phyloP scores from a whole-genome alignment of 1,140 invertebrate genomes.

The Ephestia elutella region DNA sequence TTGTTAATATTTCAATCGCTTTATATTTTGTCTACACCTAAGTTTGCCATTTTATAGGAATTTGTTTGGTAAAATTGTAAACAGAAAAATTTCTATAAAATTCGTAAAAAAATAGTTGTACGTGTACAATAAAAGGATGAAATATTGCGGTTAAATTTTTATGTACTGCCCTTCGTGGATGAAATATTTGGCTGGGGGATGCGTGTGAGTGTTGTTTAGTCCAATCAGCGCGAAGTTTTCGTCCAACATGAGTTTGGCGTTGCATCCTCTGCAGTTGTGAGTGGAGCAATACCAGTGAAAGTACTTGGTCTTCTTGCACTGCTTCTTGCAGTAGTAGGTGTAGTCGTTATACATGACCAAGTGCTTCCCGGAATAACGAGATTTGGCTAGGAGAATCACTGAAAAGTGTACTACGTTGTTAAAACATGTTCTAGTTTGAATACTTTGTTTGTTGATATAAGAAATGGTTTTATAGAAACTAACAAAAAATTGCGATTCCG shows the following conservation, averaged over 20 bases:
- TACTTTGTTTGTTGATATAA: too few relatives aligned
- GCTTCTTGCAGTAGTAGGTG: slow-evolving; percentile 55
- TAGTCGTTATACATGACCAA: slow-evolving; percentile 50
- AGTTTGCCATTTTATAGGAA: too few relatives aligned
- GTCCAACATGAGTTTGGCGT: slow-evolving; percentile 45
- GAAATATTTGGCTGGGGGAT: slow-evolving; percentile 43
- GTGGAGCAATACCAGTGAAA: slow-evolving; percentile 58
- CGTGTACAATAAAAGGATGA: too few relatives aligned
- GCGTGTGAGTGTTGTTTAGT: slow-evolving; percentile 36
- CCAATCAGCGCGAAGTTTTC: slow-evolving; percentile 37
- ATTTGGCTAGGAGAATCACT: slow-evolving; percentile 49
- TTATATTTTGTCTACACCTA: background rate
- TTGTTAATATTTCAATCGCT: too few relatives aligned
- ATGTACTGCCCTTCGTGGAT: slow-evolving; percentile 45
- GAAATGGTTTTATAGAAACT: too few relatives aligned
- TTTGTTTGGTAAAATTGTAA: too few relatives aligned
- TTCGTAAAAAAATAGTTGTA: too few relatives aligned
- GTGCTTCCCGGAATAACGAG: slow-evolving; percentile 43
- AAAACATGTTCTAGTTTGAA: too few relatives aligned
- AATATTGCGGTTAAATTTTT: slow-evolving; percentile 23
- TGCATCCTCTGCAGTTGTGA: slow-evolving; percentile 52
- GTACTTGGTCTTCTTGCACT: slow-evolving; percentile 37
- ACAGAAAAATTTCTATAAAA: background rate
- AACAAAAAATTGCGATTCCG: too few relatives aligned
- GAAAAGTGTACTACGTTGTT: slow-evolving; percentile 20